Base-by-base conservation (phyloP, 2,797 vertebrate species). In the Galaxias olidus region DNA sequence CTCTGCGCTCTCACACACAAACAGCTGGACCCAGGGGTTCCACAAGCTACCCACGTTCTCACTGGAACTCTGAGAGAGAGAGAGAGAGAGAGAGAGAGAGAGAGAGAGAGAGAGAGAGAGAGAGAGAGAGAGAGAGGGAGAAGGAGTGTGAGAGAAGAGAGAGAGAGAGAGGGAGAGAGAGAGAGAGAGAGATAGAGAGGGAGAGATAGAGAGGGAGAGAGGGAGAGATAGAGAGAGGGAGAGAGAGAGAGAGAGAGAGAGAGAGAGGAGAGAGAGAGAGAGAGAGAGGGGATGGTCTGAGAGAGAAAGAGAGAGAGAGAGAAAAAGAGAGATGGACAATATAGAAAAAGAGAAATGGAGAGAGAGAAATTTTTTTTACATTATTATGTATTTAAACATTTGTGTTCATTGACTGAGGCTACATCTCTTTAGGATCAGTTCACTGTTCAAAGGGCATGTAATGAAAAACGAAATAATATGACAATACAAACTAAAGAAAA, bases 1-100 rank as follows among this genome's bases (percentile, higher is more conserved):
- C 17, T 92, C 82, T 61, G 94, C 92, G 74, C 89, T 94, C 83
- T 94, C 92, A 65, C 94, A 97, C 72, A 92, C 93, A 80, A 98
- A 97, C 58, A 96, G 90, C 76, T 97, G 95, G 50, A 96, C 91
- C 72, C 95, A 95, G 0, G 94, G 95, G 71, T 93, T 81, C 79
- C 91, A 93, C 59, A 94, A 92, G 59, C 91, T 68, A 0, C 73
- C 85, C 70, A 72, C 82, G 65, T 92, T 98, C 71, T 97, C 95
- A 61, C 86, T 91, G 65, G 92, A 81, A 14, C 93, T 94, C 98
- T 99, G 75, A 61, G 18, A 58, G 19, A 9, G 41, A 18, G 45
- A 42, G 6, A 10, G 14, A 15, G 15, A 61, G 55, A 42, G 6
- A 48, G 76, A 20, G 10, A 40, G 59, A 51, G 54, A 1, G 41